Conservation (phyloP, 92 coral and sea anemone genomes). For the Palythoa heliodiscus region DNA sequence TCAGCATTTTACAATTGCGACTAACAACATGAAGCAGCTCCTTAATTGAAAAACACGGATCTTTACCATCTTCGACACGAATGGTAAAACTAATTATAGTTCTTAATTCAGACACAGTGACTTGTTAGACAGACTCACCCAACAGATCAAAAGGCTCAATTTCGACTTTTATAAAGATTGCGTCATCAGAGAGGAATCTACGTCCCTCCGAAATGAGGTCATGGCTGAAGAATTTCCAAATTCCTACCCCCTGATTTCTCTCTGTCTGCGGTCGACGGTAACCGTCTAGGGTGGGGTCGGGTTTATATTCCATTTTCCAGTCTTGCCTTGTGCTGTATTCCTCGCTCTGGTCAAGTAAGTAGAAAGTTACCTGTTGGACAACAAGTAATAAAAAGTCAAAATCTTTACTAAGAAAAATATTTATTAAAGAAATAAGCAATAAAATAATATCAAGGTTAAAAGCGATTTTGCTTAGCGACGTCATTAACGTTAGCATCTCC, state of each 20-base stretch:
- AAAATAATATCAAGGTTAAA: no score
- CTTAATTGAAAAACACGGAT: neutral
- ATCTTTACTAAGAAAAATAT: neutral
- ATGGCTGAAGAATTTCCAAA: slow-evolving; percentile 32
- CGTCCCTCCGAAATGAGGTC: neutral
- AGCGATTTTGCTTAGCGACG: no score
- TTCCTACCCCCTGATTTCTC: slow-evolving; percentile 30
- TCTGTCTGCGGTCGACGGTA: slow-evolving; percentile 32
- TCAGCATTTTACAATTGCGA: no score
- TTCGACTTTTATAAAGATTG: slow-evolving; percentile 38
- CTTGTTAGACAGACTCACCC: slow-evolving; percentile 23
- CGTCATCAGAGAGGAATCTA: slow-evolving; percentile 19
- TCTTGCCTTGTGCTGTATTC: slow-evolving; percentile 1
- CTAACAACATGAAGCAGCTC: neutral
- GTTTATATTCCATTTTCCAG: slow-evolving; percentile 14
- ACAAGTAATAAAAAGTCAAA: neutral
- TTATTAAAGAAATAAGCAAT: no score
- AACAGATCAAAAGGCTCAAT: slow-evolving; percentile 38
- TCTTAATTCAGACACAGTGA: neutral
- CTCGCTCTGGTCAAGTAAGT: slow-evolving; percentile 30
- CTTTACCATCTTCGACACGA: neutral
- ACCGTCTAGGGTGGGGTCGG: slow-evolving; percentile 41
- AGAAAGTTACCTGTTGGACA: slow-evolving; percentile 17
- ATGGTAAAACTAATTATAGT: neutral
- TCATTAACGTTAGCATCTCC: no score